Base-by-base conservation (phyloP, 2,888 invertebrate genomes). In the Himalopsyche anomala region DNA sequence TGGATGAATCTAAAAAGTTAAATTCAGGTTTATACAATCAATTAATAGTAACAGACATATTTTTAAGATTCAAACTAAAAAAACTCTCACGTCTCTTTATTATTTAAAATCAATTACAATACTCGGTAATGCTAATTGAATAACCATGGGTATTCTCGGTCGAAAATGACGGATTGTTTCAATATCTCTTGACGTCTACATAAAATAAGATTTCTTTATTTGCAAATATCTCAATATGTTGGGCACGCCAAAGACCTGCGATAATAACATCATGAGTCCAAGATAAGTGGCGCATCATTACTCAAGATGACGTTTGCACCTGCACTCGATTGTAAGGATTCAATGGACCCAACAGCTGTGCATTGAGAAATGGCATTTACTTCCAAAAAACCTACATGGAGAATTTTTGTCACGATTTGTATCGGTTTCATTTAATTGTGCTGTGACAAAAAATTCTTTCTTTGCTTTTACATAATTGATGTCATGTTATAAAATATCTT, bases 261-360 rank as follows among this genome's bases (percentile, higher is more conserved):
- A 82, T 82, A 82, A 84, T 80, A 80, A 74, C 69, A 56, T 54
- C 55, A 54, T 74, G 51, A 81, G 81, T 83, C 85, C 80, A 82
- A 82, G 87, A 87, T 87, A 85, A 85, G 83, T 62, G 54, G 69
- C 12, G 54, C 51, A 83, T 85, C 87, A 87, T 87, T 85, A 85
- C 28, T 87, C 87, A 87, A 83, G 83, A 83, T 82, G 87, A 87
- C 85, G 80, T 80, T 55, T 87, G 85, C 87, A 87, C 81, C 87
- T 87, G 87, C 85, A 82, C 69, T 84, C 19, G 51, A 74, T 80
- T 80, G 80, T 80, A 9, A 45, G 80, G n/a, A 74, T 36, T 74
- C 38, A 74, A 74, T 74, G 74, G 74, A 15, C 38, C 74, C 74
- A 74, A 74, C 74, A 74, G 74, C 74, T 74, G 74, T 38, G 74